phyloP scores from a whole-genome alignment of 2,113 vertebrate genomes.

The Cranoglanis bouderius region DNA sequence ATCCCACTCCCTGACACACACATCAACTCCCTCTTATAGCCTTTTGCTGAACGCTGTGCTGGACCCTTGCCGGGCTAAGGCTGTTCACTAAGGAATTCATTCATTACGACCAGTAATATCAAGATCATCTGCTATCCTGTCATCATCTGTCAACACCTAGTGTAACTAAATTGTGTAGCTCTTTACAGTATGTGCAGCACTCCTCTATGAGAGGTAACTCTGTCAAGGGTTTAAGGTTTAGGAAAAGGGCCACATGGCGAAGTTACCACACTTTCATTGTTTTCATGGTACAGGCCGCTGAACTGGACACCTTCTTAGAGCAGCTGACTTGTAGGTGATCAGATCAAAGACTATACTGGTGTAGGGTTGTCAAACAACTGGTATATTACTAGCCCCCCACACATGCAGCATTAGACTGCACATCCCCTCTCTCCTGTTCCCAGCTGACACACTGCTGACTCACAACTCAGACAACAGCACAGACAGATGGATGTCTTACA shows the following conservation, averaged over 20 bases:
- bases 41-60: slow-evolving; percentile 45
- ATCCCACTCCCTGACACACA: slow-evolving; percentile 54
- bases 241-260: not conserved
- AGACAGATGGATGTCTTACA: slow-evolving; percentile 47
- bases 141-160: slow-evolving; percentile 42
- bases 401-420: slow-evolving; percentile 21
- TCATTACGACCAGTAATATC: slow-evolving; percentile 43
- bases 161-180: slow-evolving; percentile 39
- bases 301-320: slow-evolving; percentile 10
- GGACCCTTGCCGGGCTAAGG: slow-evolving; percentile 63
- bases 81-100: slow-evolving; percentile 62
- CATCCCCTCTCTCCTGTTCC: slow-evolving; percentile 7
- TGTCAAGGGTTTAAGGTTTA: not conserved
- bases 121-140: slow-evolving; percentile 47
- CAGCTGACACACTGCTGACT: slow-evolving; percentile 54
- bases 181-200: slow-evolving; percentile 2
- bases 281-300: not conserved
- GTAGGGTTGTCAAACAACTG: slow-evolving; percentile 41
- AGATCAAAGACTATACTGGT: slow-evolving; percentile 13
- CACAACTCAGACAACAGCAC: slow-evolving; percentile 27
- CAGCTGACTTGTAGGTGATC: slow-evolving; percentile 14
- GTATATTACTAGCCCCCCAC: slow-evolving; percentile 15
- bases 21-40: slow-evolving; percentile 56
- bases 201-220: not conserved
- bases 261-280: not conserved